A percentile compares a stretch with the other conserved stretches of the same genome.
These are phyloP conservation scores for Carollia perspicillata DNA, from an alignment of 2,113 vertebrate genomes.

Conservation along the genomic window DNA sequence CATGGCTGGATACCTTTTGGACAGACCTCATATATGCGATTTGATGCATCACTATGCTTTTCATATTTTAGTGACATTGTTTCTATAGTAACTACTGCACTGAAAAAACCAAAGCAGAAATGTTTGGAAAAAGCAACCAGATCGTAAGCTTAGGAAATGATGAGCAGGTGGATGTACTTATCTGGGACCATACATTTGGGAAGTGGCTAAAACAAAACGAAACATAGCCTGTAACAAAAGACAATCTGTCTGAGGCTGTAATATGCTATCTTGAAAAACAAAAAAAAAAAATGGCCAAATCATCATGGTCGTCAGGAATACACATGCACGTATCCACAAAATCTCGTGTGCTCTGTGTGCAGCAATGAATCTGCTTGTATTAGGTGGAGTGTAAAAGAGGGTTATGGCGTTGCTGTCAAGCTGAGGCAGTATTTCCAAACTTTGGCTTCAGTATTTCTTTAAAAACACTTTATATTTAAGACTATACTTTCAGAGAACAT, in stretches of 20 bases:
- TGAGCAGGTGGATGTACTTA: background rate
- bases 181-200: background rate
- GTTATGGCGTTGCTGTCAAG: background rate
- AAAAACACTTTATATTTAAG: background rate
- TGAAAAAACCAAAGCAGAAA: slow-evolving; percentile 43
- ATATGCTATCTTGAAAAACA: background rate
- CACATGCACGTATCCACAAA: background rate
- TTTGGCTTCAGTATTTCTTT: background rate
- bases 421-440: background rate
- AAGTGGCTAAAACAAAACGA: background rate
- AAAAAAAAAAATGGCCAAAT: background rate
- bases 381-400: background rate
- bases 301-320: background rate
- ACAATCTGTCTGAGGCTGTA: background rate
- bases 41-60: background rate
- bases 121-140: slow-evolving; percentile 25
- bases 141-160: slow-evolving; percentile 17
- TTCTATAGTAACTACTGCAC: slow-evolving; percentile 67
- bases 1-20: too few relatives aligned
- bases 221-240: background rate
- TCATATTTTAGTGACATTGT: slow-evolving; percentile 39
- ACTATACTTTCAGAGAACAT: too few relatives aligned
- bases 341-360: background rate
- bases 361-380: background rate
- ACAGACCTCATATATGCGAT: background rate